Percentiles rank a stretch among this genome's conserved stretches.
phyloP scores from a whole-genome alignment of 2,113 vertebrate species.

The Ceyx cyanopectus region DNA sequence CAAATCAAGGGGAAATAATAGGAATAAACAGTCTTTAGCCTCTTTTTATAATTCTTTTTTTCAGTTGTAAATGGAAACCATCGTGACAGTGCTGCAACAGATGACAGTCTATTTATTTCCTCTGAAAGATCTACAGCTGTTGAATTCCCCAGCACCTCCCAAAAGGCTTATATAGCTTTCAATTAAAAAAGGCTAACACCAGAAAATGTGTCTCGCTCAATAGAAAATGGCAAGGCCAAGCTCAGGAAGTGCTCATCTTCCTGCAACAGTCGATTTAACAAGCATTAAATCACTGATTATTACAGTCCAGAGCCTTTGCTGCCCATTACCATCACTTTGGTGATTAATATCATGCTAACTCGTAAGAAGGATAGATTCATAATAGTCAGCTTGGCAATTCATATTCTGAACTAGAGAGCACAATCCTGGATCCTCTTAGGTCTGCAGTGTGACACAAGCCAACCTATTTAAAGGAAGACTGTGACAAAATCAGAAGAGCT shows the following conservation, averaged over 20 bases:
- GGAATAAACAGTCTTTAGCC: background rate
- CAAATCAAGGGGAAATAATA: slow-evolving; percentile 31
- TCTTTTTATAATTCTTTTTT: background rate
- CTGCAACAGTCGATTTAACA: background rate
- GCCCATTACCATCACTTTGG: background rate
- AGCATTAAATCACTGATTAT: background rate
- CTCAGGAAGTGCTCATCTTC: background rate
- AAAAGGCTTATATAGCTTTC: background rate
- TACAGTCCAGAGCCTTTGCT: background rate
- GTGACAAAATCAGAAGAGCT: background rate
- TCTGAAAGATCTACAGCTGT: background rate
- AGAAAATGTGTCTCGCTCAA: slow-evolving; percentile 6
- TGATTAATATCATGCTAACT: background rate
- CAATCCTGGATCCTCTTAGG: background rate
- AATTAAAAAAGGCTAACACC: slow-evolving; percentile 13
- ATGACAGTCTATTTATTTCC: slow-evolving; percentile 40
- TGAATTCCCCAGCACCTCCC: background rate
- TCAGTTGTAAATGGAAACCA: slow-evolving; percentile 26
- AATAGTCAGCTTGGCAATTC: background rate
- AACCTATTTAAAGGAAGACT: background rate
- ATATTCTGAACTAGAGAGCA: background rate
- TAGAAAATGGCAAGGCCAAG: background rate
- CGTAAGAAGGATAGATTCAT: background rate
- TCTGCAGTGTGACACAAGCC: background rate
- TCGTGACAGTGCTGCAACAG: slow-evolving; percentile 10